These are phyloP conservation scores for Brassicogethes aeneus DNA, from an alignment of 2,888 invertebrate genomes.

Conservation along the genomic window DNA sequence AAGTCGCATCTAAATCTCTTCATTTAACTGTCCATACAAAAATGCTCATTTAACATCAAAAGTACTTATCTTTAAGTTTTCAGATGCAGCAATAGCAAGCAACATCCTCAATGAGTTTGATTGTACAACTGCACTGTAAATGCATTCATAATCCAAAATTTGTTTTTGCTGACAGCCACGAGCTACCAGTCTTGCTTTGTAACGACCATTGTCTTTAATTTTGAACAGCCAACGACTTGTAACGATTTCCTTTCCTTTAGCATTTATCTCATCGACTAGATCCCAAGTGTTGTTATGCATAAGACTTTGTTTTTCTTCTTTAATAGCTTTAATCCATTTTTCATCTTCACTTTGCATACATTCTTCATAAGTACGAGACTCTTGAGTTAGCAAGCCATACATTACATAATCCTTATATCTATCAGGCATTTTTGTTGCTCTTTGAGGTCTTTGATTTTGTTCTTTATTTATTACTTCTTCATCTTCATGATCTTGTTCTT, in stretches of 20 bases:
- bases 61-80: neutral
- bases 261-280: neutral
- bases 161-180: neutral
- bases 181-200: neutral
- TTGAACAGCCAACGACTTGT: neutral
- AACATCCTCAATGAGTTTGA: neutral
- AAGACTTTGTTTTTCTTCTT: neutral
- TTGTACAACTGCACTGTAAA: neutral
- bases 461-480: too few species aligned
- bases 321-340: neutral
- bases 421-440: constrained; percentile 3
- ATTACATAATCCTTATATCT: constrained; percentile 6
- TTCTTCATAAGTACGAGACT: constrained; percentile 7
- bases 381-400: constrained; percentile 1
- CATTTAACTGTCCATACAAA: too few species aligned
- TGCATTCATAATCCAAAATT: neutral
- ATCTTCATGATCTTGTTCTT: too few species aligned
- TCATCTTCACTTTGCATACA: constrained; percentile 14
- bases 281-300: neutral
- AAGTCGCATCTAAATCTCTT: neutral
- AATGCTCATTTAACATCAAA: too few species aligned
- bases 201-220: constrained; percentile 7
- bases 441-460: too few species aligned
- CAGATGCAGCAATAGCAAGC: neutral
- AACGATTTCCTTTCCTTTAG: neutral